Evolutionary conservation across 2,888 invertebrate species (phyloP), one percentile per base, ranked within the genome.

Genomic region (Amphipoea lucens): DNA sequence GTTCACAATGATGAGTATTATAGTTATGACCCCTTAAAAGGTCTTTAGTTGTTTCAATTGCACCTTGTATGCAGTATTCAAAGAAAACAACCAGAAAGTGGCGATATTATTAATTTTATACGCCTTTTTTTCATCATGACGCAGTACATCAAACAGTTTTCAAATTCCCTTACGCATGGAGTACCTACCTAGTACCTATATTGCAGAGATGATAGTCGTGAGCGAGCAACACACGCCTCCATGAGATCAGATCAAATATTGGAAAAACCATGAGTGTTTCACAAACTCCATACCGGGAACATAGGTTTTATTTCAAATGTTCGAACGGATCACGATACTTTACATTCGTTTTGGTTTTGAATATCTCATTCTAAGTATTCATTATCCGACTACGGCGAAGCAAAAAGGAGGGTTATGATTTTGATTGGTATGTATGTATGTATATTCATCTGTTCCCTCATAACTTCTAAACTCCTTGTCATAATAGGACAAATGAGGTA

Each of bases 171-270:
- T 17, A n/a, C 23, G 20, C 29, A 2, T 54, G 3, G 6, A 60
- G 20, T 60, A 54, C 17, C 36, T 57, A 42, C 42, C 51, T 29
- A 48, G n/a, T 23, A 51, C 17, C 48, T 57, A 23, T 67, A 60
- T 62, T 17, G 11, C 29, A 12, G 14, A 17, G 17, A 29, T 54
- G 71, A 68, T 69, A 51, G 60, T 14, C 57, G 51, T 29, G 62
- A 67, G 71, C 51, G 62, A 75, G 68, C 62, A 75, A 20, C 57
- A 78, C 87, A 48, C 29, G 69, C 12, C 57, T 23, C 69, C 62
- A 67, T 65, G 79, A 84, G 87, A 87, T 84, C 84, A 87, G 65
- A 70, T 73, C 84, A 84, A 84, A 84, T 84, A 84, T 87, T 87
- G 84, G 84, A 84, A 84, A 84, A 84, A 87, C 79, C 87, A 76